Base-by-base conservation (phyloP, 1,140 invertebrate genomes). In the Panagrolaimus sp. region DNA sequence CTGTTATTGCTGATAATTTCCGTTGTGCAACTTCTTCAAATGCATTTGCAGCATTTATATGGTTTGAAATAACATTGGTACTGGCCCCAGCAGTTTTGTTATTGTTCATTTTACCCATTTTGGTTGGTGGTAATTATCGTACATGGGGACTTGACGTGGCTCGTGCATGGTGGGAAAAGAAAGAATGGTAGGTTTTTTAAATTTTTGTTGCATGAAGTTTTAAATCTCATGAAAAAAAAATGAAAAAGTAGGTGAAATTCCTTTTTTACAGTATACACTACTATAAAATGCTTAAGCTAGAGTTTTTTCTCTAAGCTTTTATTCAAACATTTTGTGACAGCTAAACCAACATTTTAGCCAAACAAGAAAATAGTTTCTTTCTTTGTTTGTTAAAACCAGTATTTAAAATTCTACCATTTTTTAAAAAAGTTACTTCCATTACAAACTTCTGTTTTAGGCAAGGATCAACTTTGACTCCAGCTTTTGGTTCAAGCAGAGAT, bases 131-230 rank as follows among this genome's bases (percentile, higher is more conserved):
- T 11, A 61, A 61, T 14, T 72, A 72, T 61, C 67, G 70, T 14
- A 72, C 57, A 23, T 72, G 68, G 67, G 70, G 70, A 20, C 27
- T 69, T 44, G 70, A 72, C 25, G 63, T 72, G 1, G 57, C 44
- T 11, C 48, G 62, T 3, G 68, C 70, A 20, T 72, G 70, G 70
- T 72, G 70, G 70, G 70, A 72, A 45, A 61, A 62, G 4, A 70
- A 64, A 46, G 70, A 72, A 63, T 72, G 70, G 70, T 71, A 16
- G 4, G 69, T 48, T 25, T 51, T n/a, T n/a, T n/a, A n/a, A n/a
- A n/a, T n/a, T n/a, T n/a, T n/a, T n/a, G n/a, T n/a, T n/a, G n/a
- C n/a, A n/a, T n/a, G n/a, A n/a, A n/a, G n/a, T n/a, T n/a, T n/a
- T n/a, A n/a, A n/a, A n/a, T n/a, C n/a, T n/a, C n/a, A n/a, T n/a